These are phyloP conservation scores for Rhingia campestris DNA, from an alignment of 2,888 invertebrate genomes.

Conservation along the genomic window DNA sequence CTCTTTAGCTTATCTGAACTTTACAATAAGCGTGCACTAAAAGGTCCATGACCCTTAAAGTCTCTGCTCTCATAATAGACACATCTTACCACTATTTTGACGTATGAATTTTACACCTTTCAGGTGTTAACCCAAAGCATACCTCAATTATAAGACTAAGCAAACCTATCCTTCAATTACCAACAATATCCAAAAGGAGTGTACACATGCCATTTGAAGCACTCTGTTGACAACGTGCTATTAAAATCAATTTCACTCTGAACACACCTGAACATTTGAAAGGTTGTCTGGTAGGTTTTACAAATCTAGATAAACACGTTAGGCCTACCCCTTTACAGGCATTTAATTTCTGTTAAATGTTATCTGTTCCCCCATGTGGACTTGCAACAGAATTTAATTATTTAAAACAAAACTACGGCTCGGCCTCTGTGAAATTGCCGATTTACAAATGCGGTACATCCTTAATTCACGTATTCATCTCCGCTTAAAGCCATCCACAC, in stretches of 20 bases:
- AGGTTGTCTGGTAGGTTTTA: conserved; percentile 16
- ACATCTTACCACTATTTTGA: too few relatives aligned
- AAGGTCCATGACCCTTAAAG: too few relatives aligned
- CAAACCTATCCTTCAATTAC: too few relatives aligned
- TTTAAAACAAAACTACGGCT: neutral
- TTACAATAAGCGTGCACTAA: too few relatives aligned
- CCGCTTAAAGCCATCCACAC: neutral
- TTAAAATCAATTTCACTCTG: neutral
- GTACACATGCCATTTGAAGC: neutral
- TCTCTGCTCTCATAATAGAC: too few relatives aligned
- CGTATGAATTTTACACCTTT: too few relatives aligned
- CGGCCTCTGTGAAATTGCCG: neutral
- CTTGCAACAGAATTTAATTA: neutral
- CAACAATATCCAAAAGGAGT: neutral
- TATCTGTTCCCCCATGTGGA: neutral
- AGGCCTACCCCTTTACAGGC: conserved; percentile 21
- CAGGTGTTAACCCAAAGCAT: too few relatives aligned
- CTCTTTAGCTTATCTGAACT: too few relatives aligned
- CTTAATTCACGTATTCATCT: neutral
- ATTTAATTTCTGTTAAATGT: neutral
- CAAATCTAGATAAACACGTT: conserved; percentile 2
- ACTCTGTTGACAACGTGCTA: neutral
- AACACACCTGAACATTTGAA: conserved; percentile 20
- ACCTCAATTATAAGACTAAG: too few relatives aligned
- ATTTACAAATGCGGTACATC: neutral